Evolutionary conservation across 2,113 vertebrate genomes (phyloP), one percentile per base, ranked within the genome.

Genomic region (Danio rerio): DNA sequence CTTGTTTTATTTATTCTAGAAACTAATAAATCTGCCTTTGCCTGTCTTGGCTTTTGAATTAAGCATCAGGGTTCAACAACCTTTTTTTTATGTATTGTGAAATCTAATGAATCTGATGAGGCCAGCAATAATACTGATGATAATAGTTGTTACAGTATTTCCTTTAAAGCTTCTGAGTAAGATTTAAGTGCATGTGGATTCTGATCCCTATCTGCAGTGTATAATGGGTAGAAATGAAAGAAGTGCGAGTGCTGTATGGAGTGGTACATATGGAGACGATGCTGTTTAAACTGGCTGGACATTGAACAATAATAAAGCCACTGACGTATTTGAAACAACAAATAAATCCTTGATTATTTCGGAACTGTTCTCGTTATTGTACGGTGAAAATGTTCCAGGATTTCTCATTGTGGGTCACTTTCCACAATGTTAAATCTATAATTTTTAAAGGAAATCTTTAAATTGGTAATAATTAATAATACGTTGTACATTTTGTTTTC

Each of bases 1-100:
- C 70, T 84, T 55, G 12, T 84, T 78, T 88, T 66, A 89, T 87
- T 89, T 89, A 86, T 87, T 87, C 58, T 86, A 83, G 78, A 58
- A 78, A 74, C 49, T 83, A 80, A 81, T 79, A 72, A 85, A 88
- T 86, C 76, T 61, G 78, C 75, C 81, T 86, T 88, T 55, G 45
- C 77, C 55, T 80, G 61, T 55, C 66, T 84, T 81, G 83, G 76
- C 49, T 68, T 80, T 78, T 61, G 18, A 31, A 43, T 53, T n/a
- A 68, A 81, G 77, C 47, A 42, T 81, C 45, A 78, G 43, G 18
- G 59, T 77, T 59, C 59, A 71, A 50, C 42, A 20, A 59, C 18
- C 18, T 11, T 77, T 50, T 40, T n/a, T 80, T 80, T 52, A 63
- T 80, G 5, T 55, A 56, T 42, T 47, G 49, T 81, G 16, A 58